Evolutionary conservation across 2,113 vertebrate species (phyloP).

Genomic region (Phyllostomus discolor): DNA sequence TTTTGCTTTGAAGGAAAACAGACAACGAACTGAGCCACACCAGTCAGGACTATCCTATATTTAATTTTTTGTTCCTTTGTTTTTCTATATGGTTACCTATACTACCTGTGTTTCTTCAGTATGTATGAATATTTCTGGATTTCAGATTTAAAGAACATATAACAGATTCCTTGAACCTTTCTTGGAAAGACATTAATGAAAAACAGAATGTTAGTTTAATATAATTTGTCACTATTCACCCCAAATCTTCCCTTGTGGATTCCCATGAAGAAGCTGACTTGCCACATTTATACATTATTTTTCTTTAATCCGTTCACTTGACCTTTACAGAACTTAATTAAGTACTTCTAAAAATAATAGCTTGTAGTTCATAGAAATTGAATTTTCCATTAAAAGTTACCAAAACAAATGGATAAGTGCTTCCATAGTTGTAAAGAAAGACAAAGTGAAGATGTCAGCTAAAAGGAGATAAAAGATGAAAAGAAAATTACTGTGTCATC

Average conservation of each 20-base stretch:
- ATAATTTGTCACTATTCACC: slow-evolving; percentile 41
- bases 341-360: slow-evolving; percentile 56
- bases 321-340: slow-evolving; percentile 62
- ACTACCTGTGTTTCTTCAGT: background rate
- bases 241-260: background rate
- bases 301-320: slow-evolving; percentile 35
- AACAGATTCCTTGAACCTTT: background rate
- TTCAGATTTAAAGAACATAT: background rate
- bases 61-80: background rate
- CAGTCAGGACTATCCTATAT: background rate
- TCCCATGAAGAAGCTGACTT: background rate
- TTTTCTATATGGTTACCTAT: background rate
- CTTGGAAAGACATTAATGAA: slow-evolving; percentile 26
- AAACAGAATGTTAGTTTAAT: slow-evolving; percentile 43
- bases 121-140: background rate
- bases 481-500: slow-evolving; percentile 77
- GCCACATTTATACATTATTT: slow-evolving; percentile 31
- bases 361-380: slow-evolving; percentile 58
- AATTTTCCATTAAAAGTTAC: slow-evolving; percentile 74
- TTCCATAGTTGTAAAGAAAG: slow-evolving; percentile 55
- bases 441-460: slow-evolving; percentile 67
- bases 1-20: no score
- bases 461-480: slow-evolving; percentile 73
- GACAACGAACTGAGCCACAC: no score
- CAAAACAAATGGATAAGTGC: slow-evolving; percentile 64